Evolutionary conservation across 2,888 invertebrate genomes (phyloP).

Genomic region (Apamea crenata): DNA sequence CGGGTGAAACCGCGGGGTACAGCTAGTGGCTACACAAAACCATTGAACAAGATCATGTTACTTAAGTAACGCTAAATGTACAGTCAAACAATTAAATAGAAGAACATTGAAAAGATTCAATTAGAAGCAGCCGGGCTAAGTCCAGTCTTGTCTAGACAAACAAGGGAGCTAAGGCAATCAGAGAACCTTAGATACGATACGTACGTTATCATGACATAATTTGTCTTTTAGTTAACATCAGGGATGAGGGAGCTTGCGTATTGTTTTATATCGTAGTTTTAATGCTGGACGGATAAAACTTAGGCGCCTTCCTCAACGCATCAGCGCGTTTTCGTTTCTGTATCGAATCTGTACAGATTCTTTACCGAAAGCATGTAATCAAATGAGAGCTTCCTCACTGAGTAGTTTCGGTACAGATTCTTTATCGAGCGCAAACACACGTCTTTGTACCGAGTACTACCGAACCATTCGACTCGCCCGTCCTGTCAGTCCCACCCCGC

Average conservation of each 20-base stretch:
- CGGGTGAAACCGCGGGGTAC: too few relatives aligned
- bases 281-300: not conserved
- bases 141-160: constrained; percentile 38
- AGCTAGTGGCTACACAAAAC: not conserved
- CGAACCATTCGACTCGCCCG: too few relatives aligned
- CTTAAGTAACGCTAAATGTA: constrained; percentile 25
- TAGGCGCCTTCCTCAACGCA: too few relatives aligned
- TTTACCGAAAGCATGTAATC: too few relatives aligned
- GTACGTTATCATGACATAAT: constrained; percentile 17
- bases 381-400: too few relatives aligned
- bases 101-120: constrained; percentile 48
- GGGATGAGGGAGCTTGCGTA: too few relatives aligned
- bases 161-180: constrained; percentile 12
- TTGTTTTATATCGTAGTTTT: not conserved
- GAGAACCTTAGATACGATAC: constrained; percentile 1
- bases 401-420: too few relatives aligned
- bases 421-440: too few relatives aligned
- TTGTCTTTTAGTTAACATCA: constrained; percentile 17
- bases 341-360: too few relatives aligned
- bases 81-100: constrained; percentile 18
- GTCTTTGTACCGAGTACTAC: too few relatives aligned
- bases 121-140: constrained; percentile 18
- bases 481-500: too few relatives aligned
- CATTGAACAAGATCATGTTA: not conserved
- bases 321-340: too few relatives aligned